These are phyloP conservation scores for Tetramorium simillimum DNA, from an alignment of 1,140 invertebrate species.

Conservation along the genomic window DNA sequence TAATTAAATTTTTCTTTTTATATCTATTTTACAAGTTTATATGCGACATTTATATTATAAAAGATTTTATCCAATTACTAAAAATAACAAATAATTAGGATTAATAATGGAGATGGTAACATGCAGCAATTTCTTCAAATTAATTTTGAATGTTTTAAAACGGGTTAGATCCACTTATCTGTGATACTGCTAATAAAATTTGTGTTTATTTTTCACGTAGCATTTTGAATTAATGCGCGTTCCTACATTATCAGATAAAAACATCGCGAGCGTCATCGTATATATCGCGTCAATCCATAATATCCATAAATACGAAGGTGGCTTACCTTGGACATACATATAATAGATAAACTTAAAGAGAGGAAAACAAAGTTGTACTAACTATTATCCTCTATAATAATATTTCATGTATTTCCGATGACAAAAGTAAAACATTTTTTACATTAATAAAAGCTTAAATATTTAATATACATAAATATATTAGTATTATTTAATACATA, in stretches of 20 bases:
- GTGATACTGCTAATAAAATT: not conserved
- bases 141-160: not conserved
- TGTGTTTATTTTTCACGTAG: not conserved
- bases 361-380: not conserved
- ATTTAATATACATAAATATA: not conserved
- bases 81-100: not conserved
- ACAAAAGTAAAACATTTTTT: not conserved
- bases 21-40: not conserved
- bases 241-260: not conserved
- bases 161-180: not conserved
- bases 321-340: conserved; percentile 39
- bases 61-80: not conserved
- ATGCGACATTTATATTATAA: not conserved
- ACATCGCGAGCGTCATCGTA: not conserved
- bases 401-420: not conserved
- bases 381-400: not conserved
- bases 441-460: not conserved
- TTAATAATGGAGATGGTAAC: not conserved
- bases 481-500: not conserved
- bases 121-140: not conserved
- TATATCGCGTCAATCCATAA: not conserved
- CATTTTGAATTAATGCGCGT: not conserved
- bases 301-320: conserved; percentile 45
- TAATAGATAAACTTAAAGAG: not conserved
- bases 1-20: not conserved